A percentile compares a stretch with the other conserved stretches of the same genome.
Conservation (phyloP, 2,888 invertebrate genomes). For the Netelia inedita region DNA sequence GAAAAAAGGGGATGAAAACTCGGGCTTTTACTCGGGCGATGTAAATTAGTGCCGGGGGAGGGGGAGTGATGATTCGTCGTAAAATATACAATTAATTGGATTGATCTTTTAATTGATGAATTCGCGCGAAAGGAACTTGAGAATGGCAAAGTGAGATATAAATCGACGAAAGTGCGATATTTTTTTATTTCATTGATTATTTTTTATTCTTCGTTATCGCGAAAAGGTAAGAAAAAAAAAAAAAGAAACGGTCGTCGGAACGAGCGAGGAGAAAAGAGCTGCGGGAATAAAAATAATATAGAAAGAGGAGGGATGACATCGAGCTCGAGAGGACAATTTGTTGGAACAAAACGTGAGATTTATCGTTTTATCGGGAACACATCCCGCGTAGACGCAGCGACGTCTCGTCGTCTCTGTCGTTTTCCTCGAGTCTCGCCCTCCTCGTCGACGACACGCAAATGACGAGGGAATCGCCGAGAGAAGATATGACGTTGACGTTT, state of each 20-base stretch:
- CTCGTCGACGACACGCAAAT: constrained; percentile 12
- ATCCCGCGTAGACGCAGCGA: constrained; percentile 52
- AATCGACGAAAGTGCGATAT: no score
- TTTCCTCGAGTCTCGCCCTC: neutral
- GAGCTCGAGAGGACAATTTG: constrained; percentile 11
- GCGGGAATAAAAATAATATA: neutral
- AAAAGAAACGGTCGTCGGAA: no score
- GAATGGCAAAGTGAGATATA: no score
- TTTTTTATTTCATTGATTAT: no score
- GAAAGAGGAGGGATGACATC: neutral
- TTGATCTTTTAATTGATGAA: no score
- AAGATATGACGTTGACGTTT: constrained; percentile 44
- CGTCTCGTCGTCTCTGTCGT: constrained; percentile 60
- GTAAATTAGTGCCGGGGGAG: no score
- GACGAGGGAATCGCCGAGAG: constrained; percentile 14
- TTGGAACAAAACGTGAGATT: constrained; percentile 51
- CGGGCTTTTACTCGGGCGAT: no score
- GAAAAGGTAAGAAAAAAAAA: no score
- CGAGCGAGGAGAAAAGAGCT: neutral
- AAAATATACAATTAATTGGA: no score
- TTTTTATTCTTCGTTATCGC: no score
- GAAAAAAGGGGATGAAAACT: neutral
- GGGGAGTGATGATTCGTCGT: no score
- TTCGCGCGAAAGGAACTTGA: no score
- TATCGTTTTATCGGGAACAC: constrained; percentile 63